These are phyloP conservation scores for Notodonta dromedarius DNA, from an alignment of 2,888 invertebrate genomes.

Conservation along the genomic window DNA sequence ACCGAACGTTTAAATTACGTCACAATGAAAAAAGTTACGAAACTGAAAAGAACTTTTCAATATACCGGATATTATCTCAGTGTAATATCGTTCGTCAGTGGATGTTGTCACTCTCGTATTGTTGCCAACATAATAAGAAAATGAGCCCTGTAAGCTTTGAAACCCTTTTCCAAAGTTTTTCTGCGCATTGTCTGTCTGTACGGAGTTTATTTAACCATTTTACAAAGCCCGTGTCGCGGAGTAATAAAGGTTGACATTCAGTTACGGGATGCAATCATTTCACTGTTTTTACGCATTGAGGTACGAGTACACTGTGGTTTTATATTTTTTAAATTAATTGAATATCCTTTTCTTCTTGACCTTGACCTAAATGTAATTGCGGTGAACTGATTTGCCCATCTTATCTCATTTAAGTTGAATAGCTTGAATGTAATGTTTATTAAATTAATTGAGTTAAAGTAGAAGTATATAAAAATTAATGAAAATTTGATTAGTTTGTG, in stretches of 20 bases:
- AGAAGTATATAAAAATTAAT: too few species aligned
- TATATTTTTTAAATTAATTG: too few species aligned
- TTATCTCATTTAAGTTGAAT: too few species aligned
- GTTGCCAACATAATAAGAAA: constrained; percentile 15
- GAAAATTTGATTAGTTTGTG: too few species aligned
- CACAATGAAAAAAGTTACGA: too few species aligned
- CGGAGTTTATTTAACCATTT: constrained; percentile 9
- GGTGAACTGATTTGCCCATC: neutral
- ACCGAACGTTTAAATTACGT: too few species aligned
- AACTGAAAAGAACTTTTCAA: too few species aligned
- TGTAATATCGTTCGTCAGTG: constrained; percentile 12
- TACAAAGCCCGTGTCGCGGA: constrained; percentile 6
- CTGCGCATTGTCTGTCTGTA: constrained; percentile 1
- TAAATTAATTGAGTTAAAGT: too few species aligned
- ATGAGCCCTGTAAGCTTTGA: constrained; percentile 1
- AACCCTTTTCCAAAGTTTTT: constrained; percentile 6
- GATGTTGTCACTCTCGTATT: constrained; percentile 9
- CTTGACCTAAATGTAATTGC: too few species aligned
- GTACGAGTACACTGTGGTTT: neutral
- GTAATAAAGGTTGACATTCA: constrained; percentile 9
- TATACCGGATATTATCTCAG: neutral
- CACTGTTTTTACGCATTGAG: constrained; percentile 2
- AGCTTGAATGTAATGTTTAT: too few species aligned
- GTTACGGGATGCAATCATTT: constrained; percentile 8
- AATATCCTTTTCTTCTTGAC: too few species aligned